phyloP scores from a whole-genome alignment of 92 coral and sea anemone genomes.

The Porites lobata region DNA sequence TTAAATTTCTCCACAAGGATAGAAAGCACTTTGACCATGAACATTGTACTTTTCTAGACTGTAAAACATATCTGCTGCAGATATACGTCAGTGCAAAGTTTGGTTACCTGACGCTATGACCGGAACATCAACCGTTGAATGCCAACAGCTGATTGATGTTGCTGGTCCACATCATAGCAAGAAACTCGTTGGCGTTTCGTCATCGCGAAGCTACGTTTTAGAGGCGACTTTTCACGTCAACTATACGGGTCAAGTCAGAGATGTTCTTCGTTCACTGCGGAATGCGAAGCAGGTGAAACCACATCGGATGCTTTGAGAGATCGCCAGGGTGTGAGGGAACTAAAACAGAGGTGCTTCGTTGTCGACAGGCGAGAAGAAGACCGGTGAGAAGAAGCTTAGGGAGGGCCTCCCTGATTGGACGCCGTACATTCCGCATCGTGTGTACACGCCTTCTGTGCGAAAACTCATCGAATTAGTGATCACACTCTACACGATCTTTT shows the following conservation, averaged over 20 bases:
- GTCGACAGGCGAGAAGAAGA: slow-evolving; percentile 17
- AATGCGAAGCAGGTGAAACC: slow-evolving; percentile 67
- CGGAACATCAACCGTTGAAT: slow-evolving; percentile 88
- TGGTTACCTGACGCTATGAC: slow-evolving; percentile 94
- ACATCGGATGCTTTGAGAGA: neutral
- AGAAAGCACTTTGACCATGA: slow-evolving; percentile 81
- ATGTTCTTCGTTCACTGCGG: slow-evolving; percentile 85
- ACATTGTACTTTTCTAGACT: slow-evolving; percentile 34
- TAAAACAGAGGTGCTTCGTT: neutral
- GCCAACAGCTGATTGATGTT: slow-evolving; percentile 63
- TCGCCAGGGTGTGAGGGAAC: neutral
- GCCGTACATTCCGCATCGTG: slow-evolving; percentile 78
- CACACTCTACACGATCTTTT: slow-evolving; percentile 85
- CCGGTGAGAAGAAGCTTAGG: slow-evolving; percentile 54
- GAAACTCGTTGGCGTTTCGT: slow-evolving; percentile 17
- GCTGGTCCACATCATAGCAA: slow-evolving; percentile 17
- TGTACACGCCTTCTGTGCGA: slow-evolving; percentile 87
- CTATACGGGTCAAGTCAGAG: slow-evolving; percentile 93
- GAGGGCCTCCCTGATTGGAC: slow-evolving; percentile 99
- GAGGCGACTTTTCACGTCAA: slow-evolving; percentile 91
- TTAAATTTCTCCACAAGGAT: slow-evolving; percentile 74
- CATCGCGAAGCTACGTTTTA: slow-evolving; percentile 62
- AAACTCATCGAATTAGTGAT: slow-evolving; percentile 74
- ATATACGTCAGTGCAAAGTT: slow-evolving; percentile 91
- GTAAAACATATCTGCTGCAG: slow-evolving; percentile 85